Percentiles rank a stretch among this genome's conserved stretches.
phyloP scores from a whole-genome alignment of 2,888 invertebrate species.

The Epirrhoe alternata region DNA sequence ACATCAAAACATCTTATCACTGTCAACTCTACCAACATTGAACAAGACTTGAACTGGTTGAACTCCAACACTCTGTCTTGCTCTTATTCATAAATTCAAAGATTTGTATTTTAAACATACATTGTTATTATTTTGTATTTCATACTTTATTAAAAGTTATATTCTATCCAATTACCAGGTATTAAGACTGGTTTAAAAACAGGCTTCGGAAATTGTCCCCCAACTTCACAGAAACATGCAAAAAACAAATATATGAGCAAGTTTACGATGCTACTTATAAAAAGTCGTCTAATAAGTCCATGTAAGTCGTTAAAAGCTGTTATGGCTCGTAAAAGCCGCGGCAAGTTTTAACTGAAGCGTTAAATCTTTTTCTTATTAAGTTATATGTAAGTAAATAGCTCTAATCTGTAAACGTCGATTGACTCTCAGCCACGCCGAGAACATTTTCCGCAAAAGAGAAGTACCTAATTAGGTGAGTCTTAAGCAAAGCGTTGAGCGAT shows the following conservation, averaged over 20 bases:
- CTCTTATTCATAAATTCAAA: too few relatives aligned
- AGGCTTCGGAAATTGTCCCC: slow-evolving; percentile 7
- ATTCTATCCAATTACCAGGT: too few relatives aligned
- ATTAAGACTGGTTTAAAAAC: background rate
- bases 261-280: slow-evolving; percentile 39
- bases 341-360: slow-evolving; percentile 52
- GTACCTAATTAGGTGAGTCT: slow-evolving; percentile 36
- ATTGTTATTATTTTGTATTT: too few relatives aligned
- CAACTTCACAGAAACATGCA: slow-evolving; percentile 32
- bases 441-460: slow-evolving; percentile 52
- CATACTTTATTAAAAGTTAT: too few relatives aligned
- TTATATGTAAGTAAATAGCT: slow-evolving; percentile 63
- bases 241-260: slow-evolving; percentile 28
- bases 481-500: slow-evolving; percentile 9
- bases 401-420: slow-evolving; percentile 52
- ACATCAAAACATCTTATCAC: background rate
- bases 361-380: slow-evolving; percentile 64
- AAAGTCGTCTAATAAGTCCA: slow-evolving; percentile 47
- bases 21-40: background rate
- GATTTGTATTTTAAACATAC: too few relatives aligned
- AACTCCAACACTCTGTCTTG: background rate
- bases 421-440: slow-evolving; percentile 47
- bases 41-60: background rate
- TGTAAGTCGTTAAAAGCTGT: slow-evolving; percentile 58
- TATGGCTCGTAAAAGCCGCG: slow-evolving; percentile 60